Conservation (phyloP, 2,113 vertebrate genomes). For the Leiothrix lutea region DNA sequence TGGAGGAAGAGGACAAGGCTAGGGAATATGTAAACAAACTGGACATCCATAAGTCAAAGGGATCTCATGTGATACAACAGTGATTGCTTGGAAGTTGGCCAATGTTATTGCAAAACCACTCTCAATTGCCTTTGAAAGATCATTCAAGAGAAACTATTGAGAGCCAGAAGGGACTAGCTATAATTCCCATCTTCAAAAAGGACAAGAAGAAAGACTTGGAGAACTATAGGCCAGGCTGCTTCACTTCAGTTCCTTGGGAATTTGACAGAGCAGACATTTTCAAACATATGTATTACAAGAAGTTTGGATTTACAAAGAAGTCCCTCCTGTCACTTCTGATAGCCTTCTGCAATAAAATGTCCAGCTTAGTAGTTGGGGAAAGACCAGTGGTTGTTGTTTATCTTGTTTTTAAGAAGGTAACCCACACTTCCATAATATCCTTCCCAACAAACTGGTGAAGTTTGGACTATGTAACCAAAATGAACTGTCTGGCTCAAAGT, state of each 20-base stretch:
- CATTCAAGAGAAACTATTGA: neutral
- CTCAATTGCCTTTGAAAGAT: neutral
- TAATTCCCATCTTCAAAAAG: neutral
- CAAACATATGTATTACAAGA: neutral
- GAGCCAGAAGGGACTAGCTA: neutral
- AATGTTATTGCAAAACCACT: neutral
- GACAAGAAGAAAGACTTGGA: neutral
- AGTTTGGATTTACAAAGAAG: neutral
- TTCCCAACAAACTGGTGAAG: neutral
- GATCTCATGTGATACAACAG: neutral
- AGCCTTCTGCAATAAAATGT: neutral
- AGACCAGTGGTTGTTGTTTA: neutral
- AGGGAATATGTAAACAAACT: neutral
- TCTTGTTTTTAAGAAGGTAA: neutral
- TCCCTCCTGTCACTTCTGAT: neutral
- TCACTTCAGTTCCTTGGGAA: neutral
- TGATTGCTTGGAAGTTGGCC: neutral
- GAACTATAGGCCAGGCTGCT: neutral
- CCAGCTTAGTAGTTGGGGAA: neutral
- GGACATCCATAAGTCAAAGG: neutral
- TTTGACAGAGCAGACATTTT: neutral
- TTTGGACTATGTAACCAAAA: fast-evolving
- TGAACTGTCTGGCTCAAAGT: neutral
- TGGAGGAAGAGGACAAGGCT: neutral
- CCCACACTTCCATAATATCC: neutral